Evolutionary conservation across 2,797 vertebrate species (phyloP).

Genomic region (Sebastes oblongus): DNA sequence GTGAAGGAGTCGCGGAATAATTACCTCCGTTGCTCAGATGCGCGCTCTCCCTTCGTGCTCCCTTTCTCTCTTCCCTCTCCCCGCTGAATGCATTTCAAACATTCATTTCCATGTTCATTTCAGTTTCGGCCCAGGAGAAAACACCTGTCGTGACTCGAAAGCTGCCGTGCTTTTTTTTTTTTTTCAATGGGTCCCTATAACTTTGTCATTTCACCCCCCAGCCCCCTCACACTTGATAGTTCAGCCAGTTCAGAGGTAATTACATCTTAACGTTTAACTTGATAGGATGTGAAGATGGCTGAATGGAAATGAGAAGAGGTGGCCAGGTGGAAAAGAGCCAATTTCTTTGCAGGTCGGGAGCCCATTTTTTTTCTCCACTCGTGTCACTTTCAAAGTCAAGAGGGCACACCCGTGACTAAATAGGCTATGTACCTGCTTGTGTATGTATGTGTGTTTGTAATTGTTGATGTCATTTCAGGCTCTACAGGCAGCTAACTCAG

Average conservation of each 20-base stretch:
- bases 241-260: constrained; percentile 70
- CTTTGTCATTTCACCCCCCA: constrained; percentile 23
- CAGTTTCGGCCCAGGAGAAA: constrained; percentile 70
- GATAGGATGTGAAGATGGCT: constrained; percentile 71
- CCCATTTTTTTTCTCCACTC: constrained; percentile 25
- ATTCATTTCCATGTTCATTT: constrained; percentile 80
- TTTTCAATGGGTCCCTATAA: constrained; percentile 16
- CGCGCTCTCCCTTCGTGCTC: not conserved
- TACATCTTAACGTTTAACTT: constrained; percentile 68
- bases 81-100: constrained; percentile 69
- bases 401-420: constrained; percentile 43
- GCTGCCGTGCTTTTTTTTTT: constrained; percentile 25
- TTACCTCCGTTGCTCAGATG: constrained; percentile 73
- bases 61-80: constrained; percentile 18
- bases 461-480: not conserved
- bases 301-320: constrained; percentile 63
- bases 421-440: constrained; percentile 1
- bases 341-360: constrained; percentile 47
- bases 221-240: constrained; percentile 47
- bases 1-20: constrained; percentile 80
- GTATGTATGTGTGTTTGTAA: not conserved
- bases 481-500: not conserved
- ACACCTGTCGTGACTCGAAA: constrained; percentile 68
- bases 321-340: constrained; percentile 67
- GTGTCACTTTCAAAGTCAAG: constrained; percentile 62